phyloP scores from a whole-genome alignment of 2,797 vertebrate species.

The Prunella strophiata region DNA sequence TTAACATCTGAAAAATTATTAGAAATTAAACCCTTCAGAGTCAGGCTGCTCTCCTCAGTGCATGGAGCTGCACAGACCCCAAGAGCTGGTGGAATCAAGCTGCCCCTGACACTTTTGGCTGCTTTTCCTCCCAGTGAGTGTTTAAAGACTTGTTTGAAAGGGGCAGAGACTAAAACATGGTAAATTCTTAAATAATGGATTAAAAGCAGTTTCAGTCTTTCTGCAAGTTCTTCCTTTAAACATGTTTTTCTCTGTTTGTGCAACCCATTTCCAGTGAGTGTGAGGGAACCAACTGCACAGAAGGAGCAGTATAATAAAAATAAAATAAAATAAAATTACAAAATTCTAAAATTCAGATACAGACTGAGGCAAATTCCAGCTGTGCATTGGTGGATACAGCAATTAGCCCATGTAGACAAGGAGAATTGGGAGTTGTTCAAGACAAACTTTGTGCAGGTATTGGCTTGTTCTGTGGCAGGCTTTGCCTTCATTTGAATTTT shows the following conservation, averaged over 20 bases:
- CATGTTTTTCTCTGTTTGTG: not conserved
- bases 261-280: not conserved
- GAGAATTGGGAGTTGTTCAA: not conserved
- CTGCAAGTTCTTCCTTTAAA: not conserved
- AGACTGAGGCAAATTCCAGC: constrained; percentile 5
- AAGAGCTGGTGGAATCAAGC: not conserved
- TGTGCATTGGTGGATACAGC: not conserved
- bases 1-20: not conserved
- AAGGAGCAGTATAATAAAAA: not conserved
- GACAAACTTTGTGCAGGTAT: not conserved
- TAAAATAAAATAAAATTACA: not conserved
- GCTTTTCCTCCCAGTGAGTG: not conserved
- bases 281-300: not conserved
- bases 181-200: constrained; percentile 11
- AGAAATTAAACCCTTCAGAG: not conserved
- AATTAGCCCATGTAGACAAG: not conserved
- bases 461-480: not conserved
- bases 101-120: not conserved
- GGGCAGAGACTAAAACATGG: not conserved
- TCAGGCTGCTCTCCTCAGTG: not conserved
- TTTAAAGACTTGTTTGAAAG: constrained; percentile 3
- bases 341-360: not conserved
- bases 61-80: not conserved
- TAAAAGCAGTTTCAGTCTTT: not conserved
- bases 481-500: constrained; percentile 12